Evolutionary conservation across 2,113 vertebrate species (phyloP), one percentile per base, ranked within the genome.

Genomic region (Callopanchax toddi): DNA sequence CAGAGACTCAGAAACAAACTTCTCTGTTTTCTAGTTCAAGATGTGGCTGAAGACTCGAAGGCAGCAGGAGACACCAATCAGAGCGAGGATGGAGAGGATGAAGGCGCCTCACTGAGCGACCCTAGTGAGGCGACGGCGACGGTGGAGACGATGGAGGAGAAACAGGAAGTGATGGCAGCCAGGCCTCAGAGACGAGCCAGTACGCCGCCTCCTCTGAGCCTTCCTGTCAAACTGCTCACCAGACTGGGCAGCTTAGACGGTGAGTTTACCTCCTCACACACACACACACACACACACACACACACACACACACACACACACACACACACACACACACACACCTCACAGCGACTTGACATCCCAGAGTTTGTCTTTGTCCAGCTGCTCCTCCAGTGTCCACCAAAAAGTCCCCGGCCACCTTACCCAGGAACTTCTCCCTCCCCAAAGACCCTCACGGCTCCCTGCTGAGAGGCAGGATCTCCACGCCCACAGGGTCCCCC

Each of bases 401-500:
- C 45, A 94, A 94, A 77, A 94, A 94, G 46, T 94, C 93, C 53
- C 92, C 92, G 3, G 90, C 92, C 62, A 92, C 84, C 8, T 79
- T 93, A 75, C 88, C 92, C 71, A 91, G 93, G 86, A 94, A 93
- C 83, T 92, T 94, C 7, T 81, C 89, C 26, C 88, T 91, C 71
- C 92, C 90, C 82, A 91, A 86, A 89, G 92, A 94, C 79, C 67
- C 92, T 60, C 92, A 91, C 87, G 93, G 89, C 49, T 88, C 86
- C 32, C 70, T 84, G 78, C 76, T 74, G 79, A 90, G 95, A 86
- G 95, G 91, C 71, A 92, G 96, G 81, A 92, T 95, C 22, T 88
- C 93, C 62, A 95, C 95, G 25, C 96, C 95, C n/a, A 94, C 94
- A 0, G 93, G 94, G 17, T 99, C 96, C 43, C 96, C 97, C 13